phyloP scores from a whole-genome alignment of 1,140 invertebrate genomes.

The Andrena cerasifolii region DNA sequence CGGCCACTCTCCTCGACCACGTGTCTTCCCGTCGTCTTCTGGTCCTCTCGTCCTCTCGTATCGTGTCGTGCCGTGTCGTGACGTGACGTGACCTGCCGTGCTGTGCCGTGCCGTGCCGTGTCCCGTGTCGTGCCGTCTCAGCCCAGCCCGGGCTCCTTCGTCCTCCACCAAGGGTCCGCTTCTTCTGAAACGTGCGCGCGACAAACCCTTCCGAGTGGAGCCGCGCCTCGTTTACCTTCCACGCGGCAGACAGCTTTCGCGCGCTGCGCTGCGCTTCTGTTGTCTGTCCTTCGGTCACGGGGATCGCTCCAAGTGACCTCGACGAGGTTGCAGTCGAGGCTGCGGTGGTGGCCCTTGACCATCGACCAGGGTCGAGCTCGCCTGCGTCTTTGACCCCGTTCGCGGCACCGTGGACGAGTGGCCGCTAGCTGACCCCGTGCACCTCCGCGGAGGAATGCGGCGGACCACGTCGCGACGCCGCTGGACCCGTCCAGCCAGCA shows the following conservation, averaged over 20 bases:
- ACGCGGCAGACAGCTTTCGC: neutral
- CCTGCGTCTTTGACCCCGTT: neutral
- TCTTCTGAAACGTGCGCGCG: slow-evolving; percentile 1
- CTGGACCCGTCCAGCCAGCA: slow-evolving; percentile 8
- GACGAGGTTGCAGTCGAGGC: no score
- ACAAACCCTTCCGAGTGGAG: neutral
- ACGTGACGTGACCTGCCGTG: slow-evolving; percentile 11
- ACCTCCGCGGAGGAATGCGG: slow-evolving; percentile 2
- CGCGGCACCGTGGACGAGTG: neutral
- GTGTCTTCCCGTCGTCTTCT: slow-evolving; percentile 51
- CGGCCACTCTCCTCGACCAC: slow-evolving; percentile 75
- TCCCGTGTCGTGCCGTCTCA: neutral
- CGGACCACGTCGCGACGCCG: slow-evolving; percentile 9
- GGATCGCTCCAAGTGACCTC: neutral
- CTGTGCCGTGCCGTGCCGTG: neutral
- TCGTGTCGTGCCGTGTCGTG: neutral
- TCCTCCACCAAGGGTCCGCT: neutral
- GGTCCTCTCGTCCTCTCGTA: slow-evolving; percentile 10
- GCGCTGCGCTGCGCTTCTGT: no score
- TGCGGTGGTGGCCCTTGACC: neutral
- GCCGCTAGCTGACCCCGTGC: neutral
- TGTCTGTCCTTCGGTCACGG: neutral
- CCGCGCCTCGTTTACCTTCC: no score
- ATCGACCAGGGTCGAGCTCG: neutral
- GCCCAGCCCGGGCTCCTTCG: neutral